Evolutionary conservation across 2,113 vertebrate genomes (phyloP).

Genomic region (Gasterosteus aculeatus): DNA sequence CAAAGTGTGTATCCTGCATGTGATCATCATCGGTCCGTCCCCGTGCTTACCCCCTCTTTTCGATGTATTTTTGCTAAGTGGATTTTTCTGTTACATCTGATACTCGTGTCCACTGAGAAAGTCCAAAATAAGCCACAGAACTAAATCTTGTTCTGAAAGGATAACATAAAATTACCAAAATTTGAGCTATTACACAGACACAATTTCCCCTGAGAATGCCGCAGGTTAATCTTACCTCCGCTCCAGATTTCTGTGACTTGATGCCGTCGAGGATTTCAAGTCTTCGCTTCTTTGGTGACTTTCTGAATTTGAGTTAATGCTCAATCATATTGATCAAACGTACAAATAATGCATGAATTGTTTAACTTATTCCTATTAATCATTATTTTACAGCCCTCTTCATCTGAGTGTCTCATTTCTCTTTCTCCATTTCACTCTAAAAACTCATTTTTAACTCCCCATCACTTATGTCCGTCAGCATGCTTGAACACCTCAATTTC

Average conservation of each 20-base stretch:
- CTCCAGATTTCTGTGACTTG: constrained; percentile 46
- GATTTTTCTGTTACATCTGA: constrained; percentile 28
- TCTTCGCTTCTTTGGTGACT: constrained; percentile 35
- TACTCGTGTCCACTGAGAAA: constrained; percentile 3
- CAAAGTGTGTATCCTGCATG: constrained; percentile 79
- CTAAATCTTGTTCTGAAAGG: constrained; percentile 18
- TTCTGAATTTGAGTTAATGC: constrained; percentile 19
- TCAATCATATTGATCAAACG: constrained; percentile 34
- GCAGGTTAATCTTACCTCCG: constrained; percentile 1
- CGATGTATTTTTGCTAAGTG: constrained; percentile 69
- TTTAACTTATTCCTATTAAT: constrained; percentile 39
- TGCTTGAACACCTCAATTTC: constrained; percentile 62
- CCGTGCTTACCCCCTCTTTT: constrained; percentile 55
- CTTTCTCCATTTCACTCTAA: constrained; percentile 27
- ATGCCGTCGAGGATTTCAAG: constrained; percentile 20
- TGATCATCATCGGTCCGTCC: constrained; percentile 61
- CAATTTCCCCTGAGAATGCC: constrained; percentile 23
- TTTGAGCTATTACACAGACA: constrained; percentile 8
- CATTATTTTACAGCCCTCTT: constrained; percentile 27
- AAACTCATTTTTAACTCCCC: constrained; percentile 28
- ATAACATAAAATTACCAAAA: constrained; percentile 35
- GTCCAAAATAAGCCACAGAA: constrained; percentile 36
- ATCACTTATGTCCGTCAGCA: constrained; percentile 53
- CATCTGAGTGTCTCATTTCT: constrained; percentile 40
- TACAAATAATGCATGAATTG: constrained; percentile 60